Conservation (phyloP, 2,113 vertebrate species). For the Leucoraja erinaceus region DNA sequence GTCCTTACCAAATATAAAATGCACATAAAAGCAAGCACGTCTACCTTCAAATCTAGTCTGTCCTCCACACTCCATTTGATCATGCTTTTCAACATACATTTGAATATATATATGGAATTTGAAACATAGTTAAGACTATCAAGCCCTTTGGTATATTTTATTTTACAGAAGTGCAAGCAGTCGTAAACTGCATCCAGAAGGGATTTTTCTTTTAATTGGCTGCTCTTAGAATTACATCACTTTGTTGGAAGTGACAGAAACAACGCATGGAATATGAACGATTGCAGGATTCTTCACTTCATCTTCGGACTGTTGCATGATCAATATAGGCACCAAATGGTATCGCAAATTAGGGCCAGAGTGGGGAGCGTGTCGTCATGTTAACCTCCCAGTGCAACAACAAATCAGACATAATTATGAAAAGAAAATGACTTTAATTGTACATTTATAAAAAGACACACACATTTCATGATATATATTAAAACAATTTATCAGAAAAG, state of each 20-base stretch:
- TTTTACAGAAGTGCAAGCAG: not conserved
- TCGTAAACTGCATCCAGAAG: not conserved
- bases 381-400: not conserved
- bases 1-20: too few relatives aligned
- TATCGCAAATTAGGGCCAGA: not conserved
- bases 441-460: not conserved
- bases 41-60: not conserved
- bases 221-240: not conserved
- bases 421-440: not conserved
- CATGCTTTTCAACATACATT: not conserved
- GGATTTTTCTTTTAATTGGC: not conserved
- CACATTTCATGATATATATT: not conserved
- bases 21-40: too few relatives aligned
- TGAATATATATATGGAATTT: too few relatives aligned
- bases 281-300: not conserved
- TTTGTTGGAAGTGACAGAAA: not conserved
- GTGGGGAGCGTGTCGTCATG: not conserved
- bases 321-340: not conserved
- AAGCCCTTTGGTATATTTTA: not conserved
- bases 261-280: not conserved
- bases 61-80: not conserved
- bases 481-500: too few relatives aligned
- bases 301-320: not conserved
- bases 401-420: not conserved
- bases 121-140: not conserved